Evolutionary conservation across 2,888 invertebrate genomes (phyloP), one percentile per base, ranked within the genome.

Genomic region (Allacma fusca): DNA sequence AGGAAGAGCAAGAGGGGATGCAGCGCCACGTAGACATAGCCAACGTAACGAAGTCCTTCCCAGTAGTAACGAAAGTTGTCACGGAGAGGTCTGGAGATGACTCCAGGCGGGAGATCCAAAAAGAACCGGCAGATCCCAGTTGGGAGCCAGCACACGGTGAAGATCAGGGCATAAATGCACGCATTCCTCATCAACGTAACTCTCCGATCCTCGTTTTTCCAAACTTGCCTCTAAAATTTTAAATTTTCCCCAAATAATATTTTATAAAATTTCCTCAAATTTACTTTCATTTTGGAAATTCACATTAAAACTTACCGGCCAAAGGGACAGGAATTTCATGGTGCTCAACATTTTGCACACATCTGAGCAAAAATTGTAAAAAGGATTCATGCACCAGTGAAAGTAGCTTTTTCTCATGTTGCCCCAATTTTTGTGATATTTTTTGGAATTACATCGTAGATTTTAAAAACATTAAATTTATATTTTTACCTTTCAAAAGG

Each of bases 131-230:
- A 78, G 21, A 80, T 68, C 13, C 80, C 80, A 75, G 76, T 78
- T 0, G 80, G 80, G 1, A 80, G 69, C 80, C 80, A 80, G 26
- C 79, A 80, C n/a, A 79, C 34, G 23, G 76, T 50, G 29, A 79
- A 80, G 13, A 79, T 62, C 21, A 76, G 76, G 19, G 80, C 76
- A 64, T 79, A 80, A 28, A 79, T 71, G 43, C 79, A 79, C 0
- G 79, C 78, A 65, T 80, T 80, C 16, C 78, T 59, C 28, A 80
- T 73, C 1, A 73, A 23, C 21, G 62, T 73, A 0, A 73, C 62
- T n/a, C 73, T 29, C 1, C 73, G 29, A 23, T 73, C 73, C 28
- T 62, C 57, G 19, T 59, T 73, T 16, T n/a, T 59, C 34, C 59
- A 73, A 1, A 73, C 62, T 73, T 73, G 59, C 23, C 62, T 73